Conservation (phyloP, 2,797 vertebrate species). For the Notamacropus eugenii region DNA sequence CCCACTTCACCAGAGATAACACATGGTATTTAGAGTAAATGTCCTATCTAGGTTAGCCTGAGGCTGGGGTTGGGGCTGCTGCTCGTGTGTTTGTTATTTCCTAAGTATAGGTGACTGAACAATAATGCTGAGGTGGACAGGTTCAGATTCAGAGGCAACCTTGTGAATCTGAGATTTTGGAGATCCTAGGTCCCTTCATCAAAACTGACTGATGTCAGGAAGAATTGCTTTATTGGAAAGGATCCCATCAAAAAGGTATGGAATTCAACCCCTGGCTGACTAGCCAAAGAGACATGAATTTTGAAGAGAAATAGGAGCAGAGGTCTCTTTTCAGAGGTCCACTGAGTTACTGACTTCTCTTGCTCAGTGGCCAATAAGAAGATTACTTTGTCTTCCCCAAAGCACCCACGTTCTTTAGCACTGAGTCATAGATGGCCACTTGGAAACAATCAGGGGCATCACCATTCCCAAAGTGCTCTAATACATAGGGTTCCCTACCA, state of each 20-base stretch:
- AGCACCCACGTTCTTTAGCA: background rate
- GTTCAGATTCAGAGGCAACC: background rate
- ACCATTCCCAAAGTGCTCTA: background rate
- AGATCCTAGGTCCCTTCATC: background rate
- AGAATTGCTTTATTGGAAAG: background rate
- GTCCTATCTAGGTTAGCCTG: background rate
- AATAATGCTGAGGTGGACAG: background rate
- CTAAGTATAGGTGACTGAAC: background rate
- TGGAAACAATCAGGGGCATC: background rate
- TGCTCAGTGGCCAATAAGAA: background rate
- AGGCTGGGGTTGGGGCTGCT: background rate
- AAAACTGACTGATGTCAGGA: background rate
- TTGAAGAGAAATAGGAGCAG: background rate
- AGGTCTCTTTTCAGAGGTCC: background rate
- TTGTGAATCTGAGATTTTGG: background rate
- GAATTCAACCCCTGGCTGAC: background rate
- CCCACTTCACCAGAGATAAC: background rate
- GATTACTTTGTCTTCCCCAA: background rate
- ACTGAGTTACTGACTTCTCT: background rate
- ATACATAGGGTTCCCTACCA: background rate
- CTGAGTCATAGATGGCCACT: background rate
- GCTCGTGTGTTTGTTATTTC: background rate
- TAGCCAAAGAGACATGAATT: background rate
- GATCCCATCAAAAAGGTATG: background rate
- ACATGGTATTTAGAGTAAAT: background rate